A percentile compares a stretch with the other conserved stretches of the same genome.
Evolutionary conservation across 2,113 vertebrate genomes (phyloP).

Genomic region (Rattus rattus): DNA sequence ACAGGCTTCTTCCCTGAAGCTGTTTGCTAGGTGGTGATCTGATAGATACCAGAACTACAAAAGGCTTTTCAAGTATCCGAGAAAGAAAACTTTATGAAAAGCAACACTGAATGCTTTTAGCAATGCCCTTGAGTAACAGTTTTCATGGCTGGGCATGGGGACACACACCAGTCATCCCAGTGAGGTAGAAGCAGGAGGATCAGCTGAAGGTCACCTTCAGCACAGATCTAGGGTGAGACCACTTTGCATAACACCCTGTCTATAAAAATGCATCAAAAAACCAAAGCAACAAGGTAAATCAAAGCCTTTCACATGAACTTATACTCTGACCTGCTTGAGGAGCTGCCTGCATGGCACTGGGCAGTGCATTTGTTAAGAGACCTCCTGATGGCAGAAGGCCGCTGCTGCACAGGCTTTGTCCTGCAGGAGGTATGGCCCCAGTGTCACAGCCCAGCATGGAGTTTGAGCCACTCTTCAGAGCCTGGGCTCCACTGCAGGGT

Average conservation of each 20-base stretch:
- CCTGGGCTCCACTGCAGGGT: conserved; percentile 94
- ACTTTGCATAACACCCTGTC: not conserved
- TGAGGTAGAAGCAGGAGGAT: not conserved
- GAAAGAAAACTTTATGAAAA: not conserved
- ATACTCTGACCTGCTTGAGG: conserved; percentile 92
- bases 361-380: conserved; percentile 90
- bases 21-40: not conserved
- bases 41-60: conserved; percentile 5
- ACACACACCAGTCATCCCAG: not conserved
- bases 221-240: not conserved
- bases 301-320: not conserved
- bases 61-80: conserved; percentile 24
- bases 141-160: not conserved
- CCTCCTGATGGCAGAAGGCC: conserved; percentile 94
- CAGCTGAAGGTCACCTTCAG: not conserved
- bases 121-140: not conserved
- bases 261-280: not conserved
- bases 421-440: conserved; percentile 89
- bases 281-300: not conserved
- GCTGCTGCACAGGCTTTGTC: conserved; percentile 94
- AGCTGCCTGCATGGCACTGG: conserved; percentile 92
- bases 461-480: conserved; percentile 95
- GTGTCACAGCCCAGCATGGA: conserved; percentile 93
- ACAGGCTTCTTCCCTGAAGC: conserved; percentile 24
- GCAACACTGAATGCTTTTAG: not conserved